phyloP scores from a whole-genome alignment of 2,113 vertebrate genomes.

The Mirza zaza region DNA sequence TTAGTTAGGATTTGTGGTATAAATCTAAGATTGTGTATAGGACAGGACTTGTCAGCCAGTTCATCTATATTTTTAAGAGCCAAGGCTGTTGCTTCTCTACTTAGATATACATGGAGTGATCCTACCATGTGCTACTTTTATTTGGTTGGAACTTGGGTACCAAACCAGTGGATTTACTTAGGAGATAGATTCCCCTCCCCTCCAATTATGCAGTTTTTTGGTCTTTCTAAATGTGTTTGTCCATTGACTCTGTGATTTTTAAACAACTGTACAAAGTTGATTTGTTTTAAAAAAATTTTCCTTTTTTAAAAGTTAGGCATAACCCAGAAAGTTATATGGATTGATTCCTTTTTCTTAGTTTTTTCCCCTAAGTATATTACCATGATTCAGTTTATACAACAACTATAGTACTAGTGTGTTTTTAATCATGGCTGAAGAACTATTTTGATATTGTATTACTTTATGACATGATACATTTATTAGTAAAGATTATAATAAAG shows the following conservation, averaged over 20 bases:
- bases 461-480: conserved; percentile 40
- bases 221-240: neutral
- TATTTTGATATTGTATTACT: conserved; percentile 28
- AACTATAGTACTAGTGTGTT: neutral
- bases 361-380: neutral
- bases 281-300: neutral
- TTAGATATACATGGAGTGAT: neutral
- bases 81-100: neutral
- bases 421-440: conserved; percentile 17
- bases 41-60: neutral
- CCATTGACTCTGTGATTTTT: conserved; percentile 37
- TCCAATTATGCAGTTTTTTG: neutral
- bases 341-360: conserved; percentile 17
- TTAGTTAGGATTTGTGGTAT: neutral
- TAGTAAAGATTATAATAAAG: conserved; percentile 52
- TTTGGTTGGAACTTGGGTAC: neutral
- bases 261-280: conserved; percentile 2
- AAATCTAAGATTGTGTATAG: neutral
- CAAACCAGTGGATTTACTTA: neutral
- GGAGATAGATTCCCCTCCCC: neutral
- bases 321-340: neutral
- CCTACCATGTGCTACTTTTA: neutral
- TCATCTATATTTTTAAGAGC: neutral
- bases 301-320: neutral
- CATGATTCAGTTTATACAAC: conserved; percentile 31